Percentiles rank a stretch among this genome's conserved stretches.
These are phyloP conservation scores for Engystomops pustulosus DNA, from an alignment of 2,113 vertebrate species.

Conservation along the genomic window DNA sequence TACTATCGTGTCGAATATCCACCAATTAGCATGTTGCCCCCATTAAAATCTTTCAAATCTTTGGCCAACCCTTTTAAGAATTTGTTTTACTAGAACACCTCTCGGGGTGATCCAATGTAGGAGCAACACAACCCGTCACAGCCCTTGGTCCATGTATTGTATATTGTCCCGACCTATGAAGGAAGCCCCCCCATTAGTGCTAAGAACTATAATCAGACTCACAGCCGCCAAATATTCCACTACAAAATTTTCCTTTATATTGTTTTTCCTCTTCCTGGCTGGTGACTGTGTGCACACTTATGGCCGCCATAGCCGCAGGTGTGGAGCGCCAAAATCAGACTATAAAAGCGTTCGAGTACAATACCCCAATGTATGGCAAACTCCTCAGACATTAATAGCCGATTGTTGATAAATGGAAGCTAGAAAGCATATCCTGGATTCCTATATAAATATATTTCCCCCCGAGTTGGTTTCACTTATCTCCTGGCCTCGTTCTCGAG, in stretches of 20 bases:
- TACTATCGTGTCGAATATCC: no score
- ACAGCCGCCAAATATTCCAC: neutral
- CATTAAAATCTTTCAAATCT: no score
- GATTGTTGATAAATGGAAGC: constrained; percentile 2
- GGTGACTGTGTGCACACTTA: neutral
- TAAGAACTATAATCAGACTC: neutral
- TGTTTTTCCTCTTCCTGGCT: neutral
- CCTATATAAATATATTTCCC: constrained; percentile 9
- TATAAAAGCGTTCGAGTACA: neutral
- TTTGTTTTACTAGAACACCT: no score
- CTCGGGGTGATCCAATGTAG: no score
- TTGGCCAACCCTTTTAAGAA: no score
- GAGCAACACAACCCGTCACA: no score
- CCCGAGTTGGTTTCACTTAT: constrained; percentile 57
- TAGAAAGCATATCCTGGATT: constrained; percentile 11
- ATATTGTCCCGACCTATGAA: no score
- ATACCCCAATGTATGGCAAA: neutral
- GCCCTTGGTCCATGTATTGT: no score
- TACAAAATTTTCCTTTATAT: neutral
- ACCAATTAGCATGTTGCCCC: no score
- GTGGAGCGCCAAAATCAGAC: neutral
- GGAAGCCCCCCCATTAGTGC: neutral
- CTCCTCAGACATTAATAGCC: neutral
- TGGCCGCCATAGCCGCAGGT: neutral
- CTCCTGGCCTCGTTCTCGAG: constrained; percentile 52